Conservation (phyloP, 2,797 vertebrate species). For the Molossus molossus region DNA sequence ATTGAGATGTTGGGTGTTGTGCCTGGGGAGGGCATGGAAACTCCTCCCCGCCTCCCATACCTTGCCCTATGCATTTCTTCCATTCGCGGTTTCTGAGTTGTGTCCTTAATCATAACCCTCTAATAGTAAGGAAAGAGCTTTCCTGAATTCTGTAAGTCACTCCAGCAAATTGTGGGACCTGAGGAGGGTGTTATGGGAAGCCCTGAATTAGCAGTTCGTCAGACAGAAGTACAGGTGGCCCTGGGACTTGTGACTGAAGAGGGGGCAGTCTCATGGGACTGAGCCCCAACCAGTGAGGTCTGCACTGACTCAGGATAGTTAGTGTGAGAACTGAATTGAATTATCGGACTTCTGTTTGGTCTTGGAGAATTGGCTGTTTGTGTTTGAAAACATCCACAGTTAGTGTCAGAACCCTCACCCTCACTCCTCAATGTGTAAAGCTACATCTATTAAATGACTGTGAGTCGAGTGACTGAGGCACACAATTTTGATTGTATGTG, state of each 20-base stretch:
- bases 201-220: not conserved
- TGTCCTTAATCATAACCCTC: not conserved
- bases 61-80: not conserved
- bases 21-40: not conserved
- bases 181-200: not conserved
- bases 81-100: not conserved
- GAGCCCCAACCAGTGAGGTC: not conserved
- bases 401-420: not conserved
- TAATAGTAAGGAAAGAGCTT: not conserved
- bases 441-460: not conserved
- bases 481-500: not conserved
- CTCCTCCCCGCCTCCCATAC: fast-evolving
- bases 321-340: not conserved
- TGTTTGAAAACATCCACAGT: not conserved
- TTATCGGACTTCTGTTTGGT: not conserved
- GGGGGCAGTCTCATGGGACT: not conserved
- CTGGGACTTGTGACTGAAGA: not conserved
- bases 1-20: not conserved
- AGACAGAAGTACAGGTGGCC: not conserved
- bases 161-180: not conserved
- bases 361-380: not conserved
- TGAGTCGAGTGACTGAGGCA: not conserved
- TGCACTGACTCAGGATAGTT: not conserved
- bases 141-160: not conserved
- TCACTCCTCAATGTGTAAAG: not conserved